Evolutionary conservation across 2,797 vertebrate species (phyloP).

Genomic region (Notoglanidium macrostoma): DNA sequence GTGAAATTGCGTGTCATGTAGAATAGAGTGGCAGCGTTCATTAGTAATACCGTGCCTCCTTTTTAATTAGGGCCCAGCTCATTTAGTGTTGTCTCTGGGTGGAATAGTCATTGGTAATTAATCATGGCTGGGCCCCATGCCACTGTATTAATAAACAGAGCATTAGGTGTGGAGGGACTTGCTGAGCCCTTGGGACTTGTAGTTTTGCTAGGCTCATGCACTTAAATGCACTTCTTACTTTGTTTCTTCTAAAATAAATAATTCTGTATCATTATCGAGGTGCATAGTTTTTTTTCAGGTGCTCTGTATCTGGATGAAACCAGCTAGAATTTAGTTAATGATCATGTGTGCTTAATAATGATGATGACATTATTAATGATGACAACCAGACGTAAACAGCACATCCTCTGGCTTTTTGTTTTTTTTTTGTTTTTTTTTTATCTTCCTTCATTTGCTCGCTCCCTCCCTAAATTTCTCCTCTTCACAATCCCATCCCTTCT

Average conservation of each 20-base stretch:
- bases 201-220: slow-evolving; percentile 19
- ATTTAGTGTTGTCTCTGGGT: slow-evolving; percentile 46
- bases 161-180: slow-evolving; percentile 36
- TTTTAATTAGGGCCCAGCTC: slow-evolving; percentile 47
- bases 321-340: background rate
- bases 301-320: background rate
- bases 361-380: background rate
- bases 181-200: slow-evolving; percentile 16
- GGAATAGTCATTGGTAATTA: slow-evolving; percentile 48
- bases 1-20: slow-evolving; percentile 3
- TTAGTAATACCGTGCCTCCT: slow-evolving; percentile 32
- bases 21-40: slow-evolving; percentile 29
- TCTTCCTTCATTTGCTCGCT: background rate
- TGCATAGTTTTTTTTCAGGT: background rate
- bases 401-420: background rate
- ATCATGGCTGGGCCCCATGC: slow-evolving; percentile 42
- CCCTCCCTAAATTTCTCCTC: slow-evolving; percentile 13
- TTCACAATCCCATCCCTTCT: background rate
- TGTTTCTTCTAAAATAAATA: background rate
- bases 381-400: background rate
- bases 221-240: background rate
- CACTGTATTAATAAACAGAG: slow-evolving; percentile 40
- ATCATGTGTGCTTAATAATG: background rate
- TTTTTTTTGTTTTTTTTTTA: too few species aligned
- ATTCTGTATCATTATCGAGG: background rate